These are phyloP conservation scores for Mythimna loreyi DNA, from an alignment of 2,888 invertebrate species.

Conservation along the genomic window DNA sequence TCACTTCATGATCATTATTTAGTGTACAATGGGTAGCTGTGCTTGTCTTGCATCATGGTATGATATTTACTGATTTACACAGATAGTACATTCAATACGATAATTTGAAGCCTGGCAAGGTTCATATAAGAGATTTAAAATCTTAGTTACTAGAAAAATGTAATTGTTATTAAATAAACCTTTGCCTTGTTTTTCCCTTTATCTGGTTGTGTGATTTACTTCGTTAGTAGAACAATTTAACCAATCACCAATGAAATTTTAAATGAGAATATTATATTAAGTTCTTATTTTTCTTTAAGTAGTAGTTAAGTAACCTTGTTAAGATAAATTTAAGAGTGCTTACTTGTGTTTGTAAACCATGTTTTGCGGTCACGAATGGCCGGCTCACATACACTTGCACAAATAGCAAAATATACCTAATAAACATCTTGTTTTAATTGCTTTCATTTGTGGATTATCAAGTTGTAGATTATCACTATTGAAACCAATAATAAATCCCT, in stretches of 20 bases:
- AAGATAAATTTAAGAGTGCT: slow-evolving; percentile 66
- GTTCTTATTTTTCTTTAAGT: slow-evolving; percentile 57
- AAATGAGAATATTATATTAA: slow-evolving; percentile 36
- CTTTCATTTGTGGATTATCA: slow-evolving; percentile 39
- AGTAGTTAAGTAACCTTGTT: slow-evolving; percentile 51
- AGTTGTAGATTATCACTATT: slow-evolving; percentile 24
- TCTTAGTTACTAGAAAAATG: slow-evolving; percentile 39
- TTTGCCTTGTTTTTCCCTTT: slow-evolving; percentile 29
- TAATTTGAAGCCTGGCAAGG: slow-evolving; percentile 21
- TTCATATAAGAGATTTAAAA: slow-evolving; percentile 38
- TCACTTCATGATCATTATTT: slow-evolving; percentile 46
- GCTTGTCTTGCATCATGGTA: slow-evolving; percentile 34
- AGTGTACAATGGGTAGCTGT: slow-evolving; percentile 47
- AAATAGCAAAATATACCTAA: slow-evolving; percentile 52
- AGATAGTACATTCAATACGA: slow-evolving; percentile 25
- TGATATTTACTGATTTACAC: slow-evolving; percentile 29
- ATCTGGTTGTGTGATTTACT: slow-evolving; percentile 54
- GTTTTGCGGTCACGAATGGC: slow-evolving; percentile 32
- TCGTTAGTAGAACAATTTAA: slow-evolving; percentile 46
- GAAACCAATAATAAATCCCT: slow-evolving; percentile 44
- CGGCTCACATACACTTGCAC: slow-evolving; percentile 52
- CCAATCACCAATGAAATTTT: slow-evolving; percentile 58
- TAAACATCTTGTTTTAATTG: slow-evolving; percentile 21
- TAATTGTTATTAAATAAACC: slow-evolving; percentile 41
- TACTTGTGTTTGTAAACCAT: slow-evolving; percentile 52